A percentile compares a stretch with the other conserved stretches of the same genome.
phyloP scores from a whole-genome alignment of 2,888 invertebrate species.

The Drosophila greeni region DNA sequence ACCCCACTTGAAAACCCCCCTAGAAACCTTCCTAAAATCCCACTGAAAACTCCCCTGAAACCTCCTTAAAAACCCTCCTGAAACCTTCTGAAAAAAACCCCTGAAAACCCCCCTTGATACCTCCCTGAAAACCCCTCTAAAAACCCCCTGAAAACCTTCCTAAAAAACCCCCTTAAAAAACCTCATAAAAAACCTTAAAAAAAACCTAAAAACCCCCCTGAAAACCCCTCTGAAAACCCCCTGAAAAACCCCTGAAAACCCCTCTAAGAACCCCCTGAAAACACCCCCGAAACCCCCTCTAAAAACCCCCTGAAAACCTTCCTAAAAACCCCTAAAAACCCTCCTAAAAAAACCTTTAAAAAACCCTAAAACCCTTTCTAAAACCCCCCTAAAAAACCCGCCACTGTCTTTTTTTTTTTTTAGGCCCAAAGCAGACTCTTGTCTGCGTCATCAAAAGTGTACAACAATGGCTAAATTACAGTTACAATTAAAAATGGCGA shows the following conservation, averaged over 20 bases:
- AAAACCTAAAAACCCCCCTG: too few species aligned
- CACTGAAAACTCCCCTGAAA: neutral
- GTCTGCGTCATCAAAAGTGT: constrained; percentile 56
- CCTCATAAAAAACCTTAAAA: too few species aligned
- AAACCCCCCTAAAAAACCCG: neutral
- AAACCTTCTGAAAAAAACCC: too few species aligned
- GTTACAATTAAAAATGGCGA: constrained; percentile 73
- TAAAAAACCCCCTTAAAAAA: neutral
- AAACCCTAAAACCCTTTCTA: too few species aligned
- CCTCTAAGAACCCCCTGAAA: neutral
- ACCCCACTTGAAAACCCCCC: too few species aligned
- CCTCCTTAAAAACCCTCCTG: neutral
- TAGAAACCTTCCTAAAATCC: neutral
- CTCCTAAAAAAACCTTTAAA: neutral
- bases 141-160: neutral
- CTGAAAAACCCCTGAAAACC: too few species aligned
- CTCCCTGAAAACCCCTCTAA: neutral
- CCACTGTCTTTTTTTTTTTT: constrained; percentile 5
- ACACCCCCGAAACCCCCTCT: neutral
- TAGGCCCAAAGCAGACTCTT: constrained; percentile 41
- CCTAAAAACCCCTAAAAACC: neutral
- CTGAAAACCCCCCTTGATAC: neutral
- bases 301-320: neutral
- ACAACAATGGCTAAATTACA: constrained; percentile 71
- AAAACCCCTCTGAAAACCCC: too few species aligned